Evolutionary conservation across 2,888 invertebrate genomes (phyloP).

Genomic region (Cheilosia impressa): DNA sequence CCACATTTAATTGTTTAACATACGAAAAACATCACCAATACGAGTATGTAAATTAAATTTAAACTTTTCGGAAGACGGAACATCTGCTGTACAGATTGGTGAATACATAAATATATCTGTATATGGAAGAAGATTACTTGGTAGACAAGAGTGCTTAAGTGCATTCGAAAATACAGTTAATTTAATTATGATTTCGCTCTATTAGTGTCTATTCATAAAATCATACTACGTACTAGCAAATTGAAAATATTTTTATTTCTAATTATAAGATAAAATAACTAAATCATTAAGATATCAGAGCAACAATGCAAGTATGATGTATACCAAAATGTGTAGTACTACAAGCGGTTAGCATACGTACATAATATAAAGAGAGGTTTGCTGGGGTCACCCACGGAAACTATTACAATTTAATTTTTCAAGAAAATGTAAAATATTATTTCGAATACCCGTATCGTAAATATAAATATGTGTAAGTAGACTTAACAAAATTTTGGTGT

Average conservation of each 20-base stretch:
- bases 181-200: background rate
- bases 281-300: conserved; percentile 24
- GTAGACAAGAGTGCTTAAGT: too few relatives aligned
- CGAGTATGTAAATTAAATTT: background rate
- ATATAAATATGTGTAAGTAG: conserved; percentile 54
- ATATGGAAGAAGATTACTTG: too few relatives aligned
- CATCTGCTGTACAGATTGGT: too few relatives aligned
- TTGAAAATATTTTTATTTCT: conserved; percentile 10
- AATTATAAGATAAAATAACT: conserved; percentile 18
- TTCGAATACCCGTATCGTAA: conserved; percentile 23
- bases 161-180: too few relatives aligned
- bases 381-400: background rate
- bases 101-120: too few relatives aligned
- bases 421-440: conserved; percentile 35
- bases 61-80: background rate
- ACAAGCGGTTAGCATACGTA: conserved; percentile 21
- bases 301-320: conserved; percentile 27
- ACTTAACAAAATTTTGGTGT: conserved; percentile 33
- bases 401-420: background rate
- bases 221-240: conserved; percentile 13
- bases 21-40: background rate
- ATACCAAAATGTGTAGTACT: conserved; percentile 21
- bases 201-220: background rate
- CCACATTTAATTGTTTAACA: background rate
- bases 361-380: background rate